Percentiles rank a stretch among this genome's conserved stretches.
Evolutionary conservation across 37 sponge, comb jelly and placozoan species (phyloP).

Genomic region (Cliona cf. orientalis): DNA sequence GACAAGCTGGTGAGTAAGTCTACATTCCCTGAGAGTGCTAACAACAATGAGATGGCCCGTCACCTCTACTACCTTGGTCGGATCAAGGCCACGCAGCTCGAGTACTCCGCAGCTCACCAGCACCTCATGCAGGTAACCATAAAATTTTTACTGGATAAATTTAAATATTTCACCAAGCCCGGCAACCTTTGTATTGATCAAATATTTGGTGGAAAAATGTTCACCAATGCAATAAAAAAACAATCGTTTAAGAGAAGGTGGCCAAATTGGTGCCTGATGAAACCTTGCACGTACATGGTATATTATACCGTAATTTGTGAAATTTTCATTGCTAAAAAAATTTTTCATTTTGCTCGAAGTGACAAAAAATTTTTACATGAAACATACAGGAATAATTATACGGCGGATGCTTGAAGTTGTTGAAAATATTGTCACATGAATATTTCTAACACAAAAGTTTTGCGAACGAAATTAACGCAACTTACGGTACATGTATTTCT

Average conservation of each 20-base stretch:
- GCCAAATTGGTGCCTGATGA: background rate
- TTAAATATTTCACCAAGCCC: background rate
- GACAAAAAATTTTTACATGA: too few species aligned
- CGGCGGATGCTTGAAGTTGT: too few species aligned
- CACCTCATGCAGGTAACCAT: constrained; percentile 77
- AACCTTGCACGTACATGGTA: background rate
- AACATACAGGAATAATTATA: too few species aligned
- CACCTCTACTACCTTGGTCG: constrained; percentile 94
- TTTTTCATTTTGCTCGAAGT: too few species aligned
- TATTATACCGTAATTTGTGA: too few species aligned
- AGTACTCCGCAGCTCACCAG: constrained; percentile 89
- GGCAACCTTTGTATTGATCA: background rate
- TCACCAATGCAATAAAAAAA: background rate
- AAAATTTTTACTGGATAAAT: too few species aligned
- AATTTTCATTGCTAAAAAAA: too few species aligned
- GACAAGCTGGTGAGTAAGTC: constrained; percentile 92
- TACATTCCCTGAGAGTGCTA: constrained; percentile 88
- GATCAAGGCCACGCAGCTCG: constrained; percentile 93
- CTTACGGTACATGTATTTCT: too few species aligned
- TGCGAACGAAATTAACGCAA: too few species aligned
- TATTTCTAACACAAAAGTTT: too few species aligned
- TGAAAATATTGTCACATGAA: too few species aligned
- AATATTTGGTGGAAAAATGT: background rate
- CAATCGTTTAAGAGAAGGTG: too few species aligned
- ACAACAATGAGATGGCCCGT: constrained; percentile 92